Evolutionary conservation across 1,140 invertebrate species (phyloP).

Genomic region (Microvelia longipes): DNA sequence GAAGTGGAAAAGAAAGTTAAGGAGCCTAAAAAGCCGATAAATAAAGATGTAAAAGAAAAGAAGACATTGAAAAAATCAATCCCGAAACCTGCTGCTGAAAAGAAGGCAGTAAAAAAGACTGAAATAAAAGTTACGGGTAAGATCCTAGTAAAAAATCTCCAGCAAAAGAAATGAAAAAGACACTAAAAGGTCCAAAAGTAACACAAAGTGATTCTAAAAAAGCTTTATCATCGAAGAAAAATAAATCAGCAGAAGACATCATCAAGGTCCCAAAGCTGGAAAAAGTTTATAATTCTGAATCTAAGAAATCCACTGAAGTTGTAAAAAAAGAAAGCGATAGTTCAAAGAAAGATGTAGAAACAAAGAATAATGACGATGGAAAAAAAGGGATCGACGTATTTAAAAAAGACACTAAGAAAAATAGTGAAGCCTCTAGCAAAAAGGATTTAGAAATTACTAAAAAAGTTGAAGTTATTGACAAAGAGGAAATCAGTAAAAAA

Average conservation of each 20-base stretch:
- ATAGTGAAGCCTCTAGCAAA: not conserved
- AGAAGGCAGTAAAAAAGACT: not conserved
- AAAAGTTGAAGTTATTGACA: not conserved
- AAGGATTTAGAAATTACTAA: not conserved
- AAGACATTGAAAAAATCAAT: slow-evolving; percentile 12
- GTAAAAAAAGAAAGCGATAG: slow-evolving; percentile 5
- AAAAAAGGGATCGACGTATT: not conserved
- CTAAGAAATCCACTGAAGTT: slow-evolving; percentile 6
- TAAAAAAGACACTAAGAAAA: slow-evolving; percentile 7
- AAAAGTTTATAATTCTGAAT: too few species aligned
- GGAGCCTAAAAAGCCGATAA: slow-evolving; percentile 14
- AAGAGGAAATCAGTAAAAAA: too few species aligned
- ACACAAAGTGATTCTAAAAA: not conserved
- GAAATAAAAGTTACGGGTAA: slow-evolving; percentile 7
- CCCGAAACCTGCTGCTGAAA: not conserved
- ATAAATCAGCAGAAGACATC: not conserved
- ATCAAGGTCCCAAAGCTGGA: too few species aligned
- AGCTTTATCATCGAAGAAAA: not conserved
- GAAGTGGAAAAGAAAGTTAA: slow-evolving; percentile 11
- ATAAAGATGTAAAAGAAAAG: slow-evolving; percentile 13
- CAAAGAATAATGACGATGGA: not conserved
- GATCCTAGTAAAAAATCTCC: slow-evolving; percentile 4
- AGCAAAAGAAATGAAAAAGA: slow-evolving; percentile 7
- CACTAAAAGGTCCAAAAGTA: not conserved
- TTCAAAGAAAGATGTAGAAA: slow-evolving; percentile 3